phyloP scores from a whole-genome alignment of 2,797 vertebrate species.

The Crocidura indochinensis region DNA sequence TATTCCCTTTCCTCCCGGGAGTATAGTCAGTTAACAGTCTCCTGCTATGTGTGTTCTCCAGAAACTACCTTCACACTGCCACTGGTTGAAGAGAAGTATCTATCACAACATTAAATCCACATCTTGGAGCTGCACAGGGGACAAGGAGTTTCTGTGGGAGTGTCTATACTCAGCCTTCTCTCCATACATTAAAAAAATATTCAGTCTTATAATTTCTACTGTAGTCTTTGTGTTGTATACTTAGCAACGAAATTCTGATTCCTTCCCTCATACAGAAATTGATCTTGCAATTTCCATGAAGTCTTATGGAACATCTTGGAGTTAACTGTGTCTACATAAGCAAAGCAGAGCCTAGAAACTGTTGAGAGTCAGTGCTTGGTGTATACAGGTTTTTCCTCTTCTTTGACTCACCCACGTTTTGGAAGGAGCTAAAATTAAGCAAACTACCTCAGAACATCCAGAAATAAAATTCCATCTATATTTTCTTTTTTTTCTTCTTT shows the following conservation, averaged over 20 bases:
- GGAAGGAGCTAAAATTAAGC: neutral
- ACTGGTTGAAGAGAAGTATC: neutral
- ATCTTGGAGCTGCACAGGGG: neutral
- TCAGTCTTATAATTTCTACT: neutral
- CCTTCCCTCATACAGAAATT: neutral
- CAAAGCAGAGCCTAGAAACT: neutral
- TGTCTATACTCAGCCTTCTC: neutral
- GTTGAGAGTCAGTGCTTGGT: neutral
- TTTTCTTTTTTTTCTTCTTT: too few species aligned
- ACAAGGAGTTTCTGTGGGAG: accelerated
- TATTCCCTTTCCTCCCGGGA: too few species aligned
- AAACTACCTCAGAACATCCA: neutral
- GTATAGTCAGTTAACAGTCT: neutral
- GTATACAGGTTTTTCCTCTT: neutral
- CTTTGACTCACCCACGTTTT: neutral
- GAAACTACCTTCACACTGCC: neutral
- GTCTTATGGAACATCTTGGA: neutral
- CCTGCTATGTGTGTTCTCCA: neutral
- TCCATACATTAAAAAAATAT: neutral
- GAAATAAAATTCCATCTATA: neutral
- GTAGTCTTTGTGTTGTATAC: neutral
- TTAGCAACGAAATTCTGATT: too few species aligned
- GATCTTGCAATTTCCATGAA: neutral
- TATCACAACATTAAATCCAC: too few species aligned
- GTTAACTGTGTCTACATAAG: neutral